These are phyloP conservation scores for Hippoglossus stenolepis DNA, from an alignment of 2,113 vertebrate genomes.

Conservation along the genomic window DNA sequence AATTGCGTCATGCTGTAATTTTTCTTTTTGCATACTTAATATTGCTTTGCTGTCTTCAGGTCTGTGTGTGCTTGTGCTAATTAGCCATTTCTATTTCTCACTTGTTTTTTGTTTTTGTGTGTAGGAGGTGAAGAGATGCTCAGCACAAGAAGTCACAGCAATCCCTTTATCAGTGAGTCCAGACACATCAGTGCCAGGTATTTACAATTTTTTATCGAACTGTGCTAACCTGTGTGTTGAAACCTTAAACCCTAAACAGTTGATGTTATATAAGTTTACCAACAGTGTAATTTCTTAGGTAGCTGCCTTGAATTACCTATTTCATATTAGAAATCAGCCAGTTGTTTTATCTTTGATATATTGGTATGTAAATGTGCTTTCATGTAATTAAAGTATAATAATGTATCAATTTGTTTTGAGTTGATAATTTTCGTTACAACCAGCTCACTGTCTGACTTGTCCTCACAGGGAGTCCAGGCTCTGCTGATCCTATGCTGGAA, in stretches of 20 bases:
- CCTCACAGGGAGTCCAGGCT: constrained; percentile 84
- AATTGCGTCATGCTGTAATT: neutral
- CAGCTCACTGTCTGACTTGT: neutral
- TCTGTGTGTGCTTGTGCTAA: neutral
- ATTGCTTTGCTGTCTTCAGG: neutral
- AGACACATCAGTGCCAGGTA: constrained; percentile 81
- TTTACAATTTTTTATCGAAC: neutral
- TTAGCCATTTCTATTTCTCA: neutral
- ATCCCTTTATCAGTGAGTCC: constrained; percentile 77
- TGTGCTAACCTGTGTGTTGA: neutral
- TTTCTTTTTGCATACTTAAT: no score
- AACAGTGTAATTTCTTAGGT: neutral
- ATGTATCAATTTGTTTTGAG: neutral
- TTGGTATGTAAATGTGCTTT: neutral
- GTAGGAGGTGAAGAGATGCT: constrained; percentile 77
- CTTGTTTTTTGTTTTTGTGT: neutral
- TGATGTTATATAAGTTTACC: neutral
- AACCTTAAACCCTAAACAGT: neutral
- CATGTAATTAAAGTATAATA: neutral
- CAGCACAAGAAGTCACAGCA: constrained; percentile 67
- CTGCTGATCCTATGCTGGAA: constrained; percentile 87
- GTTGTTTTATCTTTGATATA: neutral
- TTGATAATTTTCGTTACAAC: neutral
- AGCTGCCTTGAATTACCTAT: neutral
- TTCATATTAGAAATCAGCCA: neutral